Evolutionary conservation across 2,797 vertebrate species (phyloP).

Genomic region (Melanotaenia parkinsoni): DNA sequence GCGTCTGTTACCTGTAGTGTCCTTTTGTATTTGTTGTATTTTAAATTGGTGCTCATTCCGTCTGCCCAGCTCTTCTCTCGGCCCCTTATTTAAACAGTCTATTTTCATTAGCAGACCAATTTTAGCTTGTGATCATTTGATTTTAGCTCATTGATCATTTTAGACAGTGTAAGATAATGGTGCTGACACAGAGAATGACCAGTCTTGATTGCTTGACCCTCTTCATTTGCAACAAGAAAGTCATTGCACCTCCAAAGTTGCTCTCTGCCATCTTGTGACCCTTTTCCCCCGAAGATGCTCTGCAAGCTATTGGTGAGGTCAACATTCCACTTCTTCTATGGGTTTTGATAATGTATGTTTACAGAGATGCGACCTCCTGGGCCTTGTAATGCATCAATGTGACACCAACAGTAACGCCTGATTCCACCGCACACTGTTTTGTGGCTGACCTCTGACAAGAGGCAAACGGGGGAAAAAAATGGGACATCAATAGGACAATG

Average conservation of each 20-base stretch:
- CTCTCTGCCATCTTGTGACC: slow-evolving; percentile 64
- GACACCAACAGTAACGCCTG: slow-evolving; percentile 94
- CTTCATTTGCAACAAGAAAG: slow-evolving; percentile 90
- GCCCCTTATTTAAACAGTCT: slow-evolving; percentile 85
- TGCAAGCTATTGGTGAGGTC: slow-evolving; percentile 87
- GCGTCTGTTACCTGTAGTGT: slow-evolving; percentile 37
- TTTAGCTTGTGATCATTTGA: slow-evolving; percentile 95
- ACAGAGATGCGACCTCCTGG: slow-evolving; percentile 96
- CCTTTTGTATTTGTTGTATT: slow-evolving; percentile 47
- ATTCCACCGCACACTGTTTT: slow-evolving; percentile 86
- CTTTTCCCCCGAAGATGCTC: slow-evolving; percentile 80
- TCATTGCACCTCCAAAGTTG: slow-evolving; percentile 80
- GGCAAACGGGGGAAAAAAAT: slow-evolving; percentile 77
- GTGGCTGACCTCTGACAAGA: slow-evolving; percentile 88
- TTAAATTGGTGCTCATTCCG: slow-evolving; percentile 50
- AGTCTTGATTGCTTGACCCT: slow-evolving; percentile 94
- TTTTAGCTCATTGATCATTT: slow-evolving; percentile 94
- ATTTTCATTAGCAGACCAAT: slow-evolving; percentile 93
- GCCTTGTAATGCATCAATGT: slow-evolving; percentile 96
- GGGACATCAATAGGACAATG: slow-evolving; percentile 84
- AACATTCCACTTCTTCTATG: slow-evolving; percentile 92
- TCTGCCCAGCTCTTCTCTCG: slow-evolving; percentile 75
- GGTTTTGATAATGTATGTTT: slow-evolving; percentile 99
- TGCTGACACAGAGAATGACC: slow-evolving; percentile 86
- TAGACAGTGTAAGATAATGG: slow-evolving; percentile 89